A percentile compares a stretch with the other conserved stretches of the same genome.
phyloP scores from a whole-genome alignment of 2,888 invertebrate species.

The Drosophila testacea region DNA sequence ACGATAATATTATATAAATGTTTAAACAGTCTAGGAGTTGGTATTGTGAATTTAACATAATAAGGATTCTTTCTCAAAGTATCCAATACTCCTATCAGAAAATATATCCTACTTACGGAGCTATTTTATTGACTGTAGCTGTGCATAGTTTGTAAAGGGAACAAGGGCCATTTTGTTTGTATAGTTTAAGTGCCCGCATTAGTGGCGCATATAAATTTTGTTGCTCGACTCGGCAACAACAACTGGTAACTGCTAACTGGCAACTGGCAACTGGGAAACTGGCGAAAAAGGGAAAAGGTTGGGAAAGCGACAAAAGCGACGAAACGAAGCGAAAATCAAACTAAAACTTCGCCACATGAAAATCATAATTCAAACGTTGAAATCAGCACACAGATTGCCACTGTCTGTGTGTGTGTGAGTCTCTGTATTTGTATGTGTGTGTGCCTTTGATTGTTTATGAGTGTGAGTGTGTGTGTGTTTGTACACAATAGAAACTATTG shows the following conservation, averaged over 20 bases:
- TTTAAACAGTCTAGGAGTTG: too few relatives aligned
- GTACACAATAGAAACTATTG: slow-evolving; percentile 74
- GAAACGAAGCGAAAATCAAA: slow-evolving; percentile 76
- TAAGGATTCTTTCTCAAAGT: too few relatives aligned
- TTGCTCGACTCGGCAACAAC: slow-evolving; percentile 52
- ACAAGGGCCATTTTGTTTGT: slow-evolving; percentile 68
- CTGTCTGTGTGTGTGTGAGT: slow-evolving; percentile 31
- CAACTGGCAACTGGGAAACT: slow-evolving; percentile 21
- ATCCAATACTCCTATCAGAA: too few relatives aligned
- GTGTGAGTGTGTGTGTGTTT: slow-evolving; percentile 39
- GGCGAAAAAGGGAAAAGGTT: slow-evolving; percentile 26
- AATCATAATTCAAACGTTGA: slow-evolving; percentile 76
- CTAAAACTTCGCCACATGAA: slow-evolving; percentile 75
- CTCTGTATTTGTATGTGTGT: slow-evolving; percentile 35
- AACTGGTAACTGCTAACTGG: slow-evolving; percentile 8
- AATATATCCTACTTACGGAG: too few relatives aligned
- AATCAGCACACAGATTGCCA: slow-evolving; percentile 71
- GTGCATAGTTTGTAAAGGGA: slow-evolving; percentile 17
- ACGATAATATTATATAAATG: too few relatives aligned
- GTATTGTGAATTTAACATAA: too few relatives aligned
- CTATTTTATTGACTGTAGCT: too few relatives aligned
- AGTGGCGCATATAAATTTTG: slow-evolving; percentile 76
- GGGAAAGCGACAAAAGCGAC: slow-evolving; percentile 61
- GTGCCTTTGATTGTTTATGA: slow-evolving; percentile 52
- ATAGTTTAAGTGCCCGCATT: slow-evolving; percentile 79